Conservation (phyloP, 2,797 vertebrate genomes). For the Brachymystax lenok region DNA sequence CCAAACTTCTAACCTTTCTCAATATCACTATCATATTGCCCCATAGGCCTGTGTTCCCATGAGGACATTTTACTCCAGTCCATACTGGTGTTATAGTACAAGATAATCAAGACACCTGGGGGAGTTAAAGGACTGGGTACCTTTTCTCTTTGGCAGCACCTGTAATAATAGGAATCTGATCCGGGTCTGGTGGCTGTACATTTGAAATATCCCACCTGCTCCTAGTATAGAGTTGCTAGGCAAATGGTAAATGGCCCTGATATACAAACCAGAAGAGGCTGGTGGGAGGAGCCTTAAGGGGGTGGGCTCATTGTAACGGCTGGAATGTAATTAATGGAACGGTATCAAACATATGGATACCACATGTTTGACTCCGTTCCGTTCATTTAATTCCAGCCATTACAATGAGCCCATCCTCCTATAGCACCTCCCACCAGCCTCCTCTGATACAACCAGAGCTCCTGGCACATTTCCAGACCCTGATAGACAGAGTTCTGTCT, state of each 20-base stretch:
- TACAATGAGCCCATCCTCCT: too few species aligned
- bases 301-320: too few species aligned
- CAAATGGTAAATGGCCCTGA: too few species aligned
- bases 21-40: neutral
- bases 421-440: too few species aligned
- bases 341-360: too few species aligned
- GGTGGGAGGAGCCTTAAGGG: too few species aligned
- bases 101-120: neutral
- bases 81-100: neutral
- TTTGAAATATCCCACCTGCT: neutral
- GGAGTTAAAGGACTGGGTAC: neutral
- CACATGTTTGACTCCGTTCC: too few species aligned
- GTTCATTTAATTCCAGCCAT: too few species aligned
- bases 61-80: neutral
- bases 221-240: conserved; percentile 2
- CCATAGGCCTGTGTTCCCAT: neutral
- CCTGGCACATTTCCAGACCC: conserved; percentile 2
- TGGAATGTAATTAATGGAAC: too few species aligned
- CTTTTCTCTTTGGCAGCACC: neutral
- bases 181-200: neutral
- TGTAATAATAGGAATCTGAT: neutral
- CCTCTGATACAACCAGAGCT: neutral
- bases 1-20: neutral
- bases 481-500: conserved; percentile 17
- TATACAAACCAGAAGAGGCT: neutral